phyloP scores from a whole-genome alignment of 2,888 invertebrate genomes.

The Coenonympha glycerion region DNA sequence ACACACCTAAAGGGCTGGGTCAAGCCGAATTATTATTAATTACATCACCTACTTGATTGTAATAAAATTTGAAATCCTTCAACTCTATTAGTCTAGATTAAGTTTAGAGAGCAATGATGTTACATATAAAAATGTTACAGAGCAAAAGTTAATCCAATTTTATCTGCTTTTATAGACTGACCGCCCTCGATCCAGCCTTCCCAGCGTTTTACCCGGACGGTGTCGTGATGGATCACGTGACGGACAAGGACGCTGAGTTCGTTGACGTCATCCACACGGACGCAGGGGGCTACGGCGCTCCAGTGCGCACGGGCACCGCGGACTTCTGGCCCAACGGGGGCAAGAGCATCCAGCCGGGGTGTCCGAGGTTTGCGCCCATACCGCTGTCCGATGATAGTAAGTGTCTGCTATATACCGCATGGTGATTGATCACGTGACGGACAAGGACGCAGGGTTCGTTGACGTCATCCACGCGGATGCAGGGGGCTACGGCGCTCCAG shows the following conservation, averaged over 20 bases:
- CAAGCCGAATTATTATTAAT: too few relatives aligned
- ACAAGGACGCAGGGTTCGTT: too few relatives aligned
- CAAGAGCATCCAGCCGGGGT: conserved; percentile 76
- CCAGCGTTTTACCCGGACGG: conserved; percentile 75
- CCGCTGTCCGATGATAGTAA: conserved; percentile 71
- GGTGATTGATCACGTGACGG: too few relatives aligned
- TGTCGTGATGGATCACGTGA: conserved; percentile 68
- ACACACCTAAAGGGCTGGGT: too few relatives aligned
- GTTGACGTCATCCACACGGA: conserved; percentile 83
- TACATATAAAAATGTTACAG: too few relatives aligned
- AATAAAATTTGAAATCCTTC: too few relatives aligned
- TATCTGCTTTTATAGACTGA: conserved; percentile 53
- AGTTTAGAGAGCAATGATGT: background rate
- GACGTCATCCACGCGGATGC: too few relatives aligned
- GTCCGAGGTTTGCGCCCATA: conserved; percentile 69
- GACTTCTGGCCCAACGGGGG: conserved; percentile 80
- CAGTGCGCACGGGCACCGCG: conserved; percentile 73
- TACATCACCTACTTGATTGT: too few relatives aligned
- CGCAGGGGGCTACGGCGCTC: conserved; percentile 77
- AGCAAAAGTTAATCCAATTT: background rate
- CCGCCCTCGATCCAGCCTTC: conserved; percentile 78
- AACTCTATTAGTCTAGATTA: too few relatives aligned
- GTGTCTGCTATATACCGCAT: too few relatives aligned
- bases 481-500: too few relatives aligned
- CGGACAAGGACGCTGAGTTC: conserved; percentile 73